Evolutionary conservation across 2,797 vertebrate genomes (phyloP).

Genomic region (Poecilia wingei): DNA sequence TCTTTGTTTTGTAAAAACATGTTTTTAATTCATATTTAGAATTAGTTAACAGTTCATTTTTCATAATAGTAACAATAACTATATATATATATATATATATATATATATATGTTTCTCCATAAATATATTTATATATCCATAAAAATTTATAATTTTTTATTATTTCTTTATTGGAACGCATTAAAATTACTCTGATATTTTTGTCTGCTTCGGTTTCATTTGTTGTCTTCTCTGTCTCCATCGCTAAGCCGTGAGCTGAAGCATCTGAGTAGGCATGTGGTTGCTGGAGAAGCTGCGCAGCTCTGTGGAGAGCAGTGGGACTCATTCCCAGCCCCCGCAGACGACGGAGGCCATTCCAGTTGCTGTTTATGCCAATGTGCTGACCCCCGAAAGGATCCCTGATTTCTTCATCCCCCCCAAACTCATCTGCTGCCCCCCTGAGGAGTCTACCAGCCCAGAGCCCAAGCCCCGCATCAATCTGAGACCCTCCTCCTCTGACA

Average conservation of each 20-base stretch:
- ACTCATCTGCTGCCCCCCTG: slow-evolving; percentile 86
- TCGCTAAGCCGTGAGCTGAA: slow-evolving; percentile 42
- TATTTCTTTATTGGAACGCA: background rate
- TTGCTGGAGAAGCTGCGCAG: slow-evolving; percentile 77
- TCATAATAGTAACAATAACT: too few relatives aligned
- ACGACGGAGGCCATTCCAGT: slow-evolving; percentile 77
- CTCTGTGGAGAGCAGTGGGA: slow-evolving; percentile 68
- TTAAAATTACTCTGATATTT: background rate
- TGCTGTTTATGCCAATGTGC: slow-evolving; percentile 90
- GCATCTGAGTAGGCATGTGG: slow-evolving; percentile 72
- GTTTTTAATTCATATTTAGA: background rate
- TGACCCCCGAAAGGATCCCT: slow-evolving; percentile 95
- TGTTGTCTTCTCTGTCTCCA: slow-evolving; percentile 14
- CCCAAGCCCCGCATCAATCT: slow-evolving; percentile 68
- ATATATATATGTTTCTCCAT: too few relatives aligned
- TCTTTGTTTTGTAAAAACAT: background rate
- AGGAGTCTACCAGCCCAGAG: slow-evolving; percentile 76
- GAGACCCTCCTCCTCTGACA: slow-evolving; percentile 86
- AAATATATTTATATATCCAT: background rate
- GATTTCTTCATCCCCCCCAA: slow-evolving; percentile 98
- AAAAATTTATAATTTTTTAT: background rate
- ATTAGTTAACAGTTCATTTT: too few relatives aligned
- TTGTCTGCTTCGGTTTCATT: background rate
- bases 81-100: background rate
- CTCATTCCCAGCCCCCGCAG: slow-evolving; percentile 58